A percentile compares a stretch with the other conserved stretches of the same genome.
Evolutionary conservation across 2,888 invertebrate genomes (phyloP).

Genomic region (Heliconius erato): DNA sequence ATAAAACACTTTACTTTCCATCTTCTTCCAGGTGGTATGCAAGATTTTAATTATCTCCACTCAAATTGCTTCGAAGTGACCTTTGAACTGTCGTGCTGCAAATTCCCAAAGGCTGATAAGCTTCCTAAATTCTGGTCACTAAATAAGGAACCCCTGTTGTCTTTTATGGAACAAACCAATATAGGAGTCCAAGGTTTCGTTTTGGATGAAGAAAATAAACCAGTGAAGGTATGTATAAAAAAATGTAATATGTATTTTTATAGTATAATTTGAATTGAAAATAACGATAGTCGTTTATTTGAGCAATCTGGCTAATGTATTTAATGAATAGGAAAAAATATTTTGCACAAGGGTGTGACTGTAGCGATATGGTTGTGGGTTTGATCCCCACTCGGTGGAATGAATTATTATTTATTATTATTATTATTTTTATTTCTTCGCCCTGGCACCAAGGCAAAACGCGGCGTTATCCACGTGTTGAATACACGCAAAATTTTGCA

Average conservation of each 20-base stretch:
- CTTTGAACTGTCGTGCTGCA: slow-evolving; percentile 98
- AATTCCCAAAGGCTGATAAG: slow-evolving; percentile 92
- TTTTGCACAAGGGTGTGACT: too few species aligned
- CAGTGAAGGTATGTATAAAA: slow-evolving; percentile 81
- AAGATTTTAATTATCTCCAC: slow-evolving; percentile 98
- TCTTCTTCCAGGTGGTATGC: slow-evolving; percentile 93
- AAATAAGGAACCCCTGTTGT: slow-evolving; percentile 94
- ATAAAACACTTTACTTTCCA: too few species aligned
- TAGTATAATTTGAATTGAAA: not conserved
- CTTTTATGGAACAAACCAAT: slow-evolving; percentile 93
- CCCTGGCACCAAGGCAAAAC: too few species aligned
- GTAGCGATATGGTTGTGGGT: too few species aligned
- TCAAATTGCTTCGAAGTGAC: slow-evolving; percentile 99
- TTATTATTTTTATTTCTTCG: too few species aligned
- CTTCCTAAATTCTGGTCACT: slow-evolving; percentile 92
- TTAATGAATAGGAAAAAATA: not conserved
- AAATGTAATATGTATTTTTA: too few species aligned
- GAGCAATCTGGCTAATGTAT: not conserved
- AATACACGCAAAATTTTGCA: too few species aligned
- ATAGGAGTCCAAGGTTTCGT: slow-evolving; percentile 89
- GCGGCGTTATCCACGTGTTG: too few species aligned
- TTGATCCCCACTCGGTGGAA: too few species aligned
- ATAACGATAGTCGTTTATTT: not conserved
- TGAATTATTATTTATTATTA: too few species aligned
- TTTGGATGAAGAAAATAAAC: slow-evolving; percentile 85